Conservation (phyloP, 1,140 invertebrate species). For the Riptortus pedestris region DNA sequence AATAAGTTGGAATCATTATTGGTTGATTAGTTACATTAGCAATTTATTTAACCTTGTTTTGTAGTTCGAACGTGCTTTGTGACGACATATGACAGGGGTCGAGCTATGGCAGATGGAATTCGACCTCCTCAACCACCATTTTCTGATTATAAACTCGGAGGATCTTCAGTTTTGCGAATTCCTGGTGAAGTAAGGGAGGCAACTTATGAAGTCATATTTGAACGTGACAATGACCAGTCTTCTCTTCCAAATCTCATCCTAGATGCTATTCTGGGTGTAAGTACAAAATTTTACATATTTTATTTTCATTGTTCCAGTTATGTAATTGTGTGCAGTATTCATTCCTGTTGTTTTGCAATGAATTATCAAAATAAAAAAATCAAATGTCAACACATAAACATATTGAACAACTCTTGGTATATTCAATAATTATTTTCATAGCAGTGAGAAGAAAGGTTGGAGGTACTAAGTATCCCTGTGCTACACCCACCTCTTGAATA, state of each 20-base stretch:
- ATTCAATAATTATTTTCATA: no score
- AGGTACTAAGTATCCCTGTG: no score
- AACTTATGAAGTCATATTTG: conserved; percentile 72
- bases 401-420: no score
- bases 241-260: conserved; percentile 74
- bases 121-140: conserved; percentile 38
- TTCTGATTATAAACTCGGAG: conserved; percentile 61
- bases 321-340: no score
- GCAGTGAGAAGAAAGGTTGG: no score
- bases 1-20: no score
- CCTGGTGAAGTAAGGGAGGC: conserved; percentile 63
- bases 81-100: conserved; percentile 57
- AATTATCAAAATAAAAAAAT: no score
- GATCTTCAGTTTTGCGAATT: conserved; percentile 48
- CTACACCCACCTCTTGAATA: no score
- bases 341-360: no score
- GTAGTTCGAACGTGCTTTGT: conserved; percentile 63
- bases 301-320: neutral
- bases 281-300: no score
- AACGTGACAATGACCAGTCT: conserved; percentile 71
- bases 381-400: no score
- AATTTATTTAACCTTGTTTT: neutral
- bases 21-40: no score
- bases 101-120: conserved; percentile 42
- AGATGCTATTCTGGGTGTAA: conserved; percentile 64